Evolutionary conservation across 1,140 invertebrate species (phyloP).

Genomic region (Notospermus geniculatus): DNA sequence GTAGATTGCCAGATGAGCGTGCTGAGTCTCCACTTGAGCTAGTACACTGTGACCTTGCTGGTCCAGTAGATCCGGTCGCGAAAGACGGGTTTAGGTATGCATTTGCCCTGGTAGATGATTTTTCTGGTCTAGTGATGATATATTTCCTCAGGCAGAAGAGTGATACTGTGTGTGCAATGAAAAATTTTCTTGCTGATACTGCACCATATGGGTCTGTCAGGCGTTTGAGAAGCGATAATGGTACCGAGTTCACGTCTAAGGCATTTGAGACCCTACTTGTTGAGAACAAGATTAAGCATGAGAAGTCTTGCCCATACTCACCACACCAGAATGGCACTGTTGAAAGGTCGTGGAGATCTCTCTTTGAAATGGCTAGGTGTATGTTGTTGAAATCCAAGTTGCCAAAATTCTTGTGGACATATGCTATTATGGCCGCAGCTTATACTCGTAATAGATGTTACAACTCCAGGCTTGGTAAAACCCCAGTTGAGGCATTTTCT

Average conservation of each 20-base stretch:
- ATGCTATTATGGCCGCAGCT: conserved; percentile 26
- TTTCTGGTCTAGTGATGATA: conserved; percentile 8
- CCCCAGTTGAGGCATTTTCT: conserved; percentile 3
- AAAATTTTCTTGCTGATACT: conserved; percentile 11
- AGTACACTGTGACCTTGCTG: conserved; percentile 15
- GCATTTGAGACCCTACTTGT: neutral
- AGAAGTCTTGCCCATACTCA: conserved; percentile 1
- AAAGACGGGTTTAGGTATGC: conserved; percentile 16
- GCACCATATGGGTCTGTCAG: conserved; percentile 2
- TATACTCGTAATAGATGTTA: conserved; percentile 27
- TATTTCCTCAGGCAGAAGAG: conserved; percentile 19
- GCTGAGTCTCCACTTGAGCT: conserved; percentile 9
- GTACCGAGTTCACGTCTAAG: neutral
- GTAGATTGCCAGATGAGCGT: neutral
- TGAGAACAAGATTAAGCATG: conserved; percentile 1
- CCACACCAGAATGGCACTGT: conserved; percentile 20
- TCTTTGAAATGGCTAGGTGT: conserved; percentile 20
- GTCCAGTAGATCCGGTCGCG: conserved; percentile 11
- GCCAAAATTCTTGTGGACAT: conserved; percentile 27
- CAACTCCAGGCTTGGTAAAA: neutral
- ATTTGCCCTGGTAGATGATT: conserved; percentile 17
- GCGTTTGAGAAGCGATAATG: neutral
- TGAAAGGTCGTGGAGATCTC: conserved; percentile 12
- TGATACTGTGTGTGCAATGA: conserved; percentile 12
- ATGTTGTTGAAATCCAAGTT: conserved; percentile 27